phyloP scores from a whole-genome alignment of 2,888 invertebrate genomes.

The Eurois occulta region DNA sequence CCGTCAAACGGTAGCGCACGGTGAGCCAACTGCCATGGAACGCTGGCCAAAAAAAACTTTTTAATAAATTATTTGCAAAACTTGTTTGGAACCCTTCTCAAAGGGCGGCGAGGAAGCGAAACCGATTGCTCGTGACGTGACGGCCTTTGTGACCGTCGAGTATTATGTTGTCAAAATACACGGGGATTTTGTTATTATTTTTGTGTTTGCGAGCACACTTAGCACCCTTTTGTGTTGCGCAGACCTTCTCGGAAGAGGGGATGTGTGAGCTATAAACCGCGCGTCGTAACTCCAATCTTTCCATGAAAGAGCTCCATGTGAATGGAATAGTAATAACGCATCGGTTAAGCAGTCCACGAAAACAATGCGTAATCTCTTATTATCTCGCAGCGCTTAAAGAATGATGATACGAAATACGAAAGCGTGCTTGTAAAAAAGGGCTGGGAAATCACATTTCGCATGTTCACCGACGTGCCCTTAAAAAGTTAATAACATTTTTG shows the following conservation, averaged over 20 bases:
- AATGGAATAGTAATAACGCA: slow-evolving; percentile 85
- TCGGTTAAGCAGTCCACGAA: slow-evolving; percentile 74
- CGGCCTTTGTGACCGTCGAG: slow-evolving; percentile 88
- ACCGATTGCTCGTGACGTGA: slow-evolving; percentile 89
- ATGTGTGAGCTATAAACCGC: slow-evolving; percentile 83
- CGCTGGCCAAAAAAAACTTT: slow-evolving; percentile 79
- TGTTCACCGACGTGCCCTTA: slow-evolving; percentile 75
- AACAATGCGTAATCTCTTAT: slow-evolving; percentile 78
- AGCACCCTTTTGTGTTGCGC: slow-evolving; percentile 86
- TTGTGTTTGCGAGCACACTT: slow-evolving; percentile 90
- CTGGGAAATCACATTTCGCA: slow-evolving; percentile 73
- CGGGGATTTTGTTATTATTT: slow-evolving; percentile 90
- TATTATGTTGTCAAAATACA: slow-evolving; percentile 91
- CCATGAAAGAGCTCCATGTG: slow-evolving; percentile 83
- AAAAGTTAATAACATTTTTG: slow-evolving; percentile 87
- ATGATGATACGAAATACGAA: slow-evolving; percentile 69
- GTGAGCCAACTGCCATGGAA: slow-evolving; percentile 79
- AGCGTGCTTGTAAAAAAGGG: slow-evolving; percentile 69
- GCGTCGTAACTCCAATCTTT: slow-evolving; percentile 83
- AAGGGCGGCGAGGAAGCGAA: slow-evolving; percentile 88
- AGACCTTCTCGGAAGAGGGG: slow-evolving; percentile 85
- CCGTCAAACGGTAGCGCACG: slow-evolving; percentile 88
- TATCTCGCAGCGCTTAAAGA: slow-evolving; percentile 63
- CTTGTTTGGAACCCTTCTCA: slow-evolving; percentile 88
- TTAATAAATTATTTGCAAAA: slow-evolving; percentile 90